Evolutionary conservation across 2,113 vertebrate genomes (phyloP).

Genomic region (mouse (Mus musculus)): DNA sequence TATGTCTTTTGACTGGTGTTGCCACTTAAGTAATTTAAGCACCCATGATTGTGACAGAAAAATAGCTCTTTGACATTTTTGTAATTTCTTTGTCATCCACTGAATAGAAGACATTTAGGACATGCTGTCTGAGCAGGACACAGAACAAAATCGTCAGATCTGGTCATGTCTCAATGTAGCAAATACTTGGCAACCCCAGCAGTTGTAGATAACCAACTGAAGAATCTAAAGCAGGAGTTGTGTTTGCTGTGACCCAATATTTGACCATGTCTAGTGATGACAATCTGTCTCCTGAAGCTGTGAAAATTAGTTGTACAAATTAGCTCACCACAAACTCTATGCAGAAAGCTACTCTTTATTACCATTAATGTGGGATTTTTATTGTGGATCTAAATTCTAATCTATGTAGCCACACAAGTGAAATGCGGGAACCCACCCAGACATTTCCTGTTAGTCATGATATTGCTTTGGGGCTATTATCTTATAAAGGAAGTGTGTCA

Average conservation of each 20-base stretch:
- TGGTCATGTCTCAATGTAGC: not conserved
- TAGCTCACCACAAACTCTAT: not conserved
- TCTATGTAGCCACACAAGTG: not conserved
- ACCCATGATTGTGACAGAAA: constrained; percentile 11
- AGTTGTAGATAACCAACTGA: not conserved
- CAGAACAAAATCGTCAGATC: not conserved
- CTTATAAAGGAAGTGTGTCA: not conserved
- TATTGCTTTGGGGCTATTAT: not conserved
- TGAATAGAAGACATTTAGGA: not conserved
- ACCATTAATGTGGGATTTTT: not conserved
- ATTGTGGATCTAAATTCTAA: not conserved
- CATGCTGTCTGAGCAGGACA: not conserved
- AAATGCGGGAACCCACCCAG: not conserved
- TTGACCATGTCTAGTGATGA: not conserved
- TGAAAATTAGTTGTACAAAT: not conserved
- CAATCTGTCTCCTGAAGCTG: not conserved
- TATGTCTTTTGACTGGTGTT: not conserved
- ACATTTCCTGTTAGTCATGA: not conserved
- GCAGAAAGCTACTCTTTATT: not conserved
- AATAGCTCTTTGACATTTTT: not conserved
- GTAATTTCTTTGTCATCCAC: not conserved
- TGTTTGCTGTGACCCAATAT: not conserved
- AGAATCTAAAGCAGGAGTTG: not conserved
- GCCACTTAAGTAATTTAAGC: not conserved
- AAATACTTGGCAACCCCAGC: not conserved